These are phyloP conservation scores for Trachymyrmex septentrionalis DNA, from an alignment of 1,140 invertebrate species.

Conservation along the genomic window DNA sequence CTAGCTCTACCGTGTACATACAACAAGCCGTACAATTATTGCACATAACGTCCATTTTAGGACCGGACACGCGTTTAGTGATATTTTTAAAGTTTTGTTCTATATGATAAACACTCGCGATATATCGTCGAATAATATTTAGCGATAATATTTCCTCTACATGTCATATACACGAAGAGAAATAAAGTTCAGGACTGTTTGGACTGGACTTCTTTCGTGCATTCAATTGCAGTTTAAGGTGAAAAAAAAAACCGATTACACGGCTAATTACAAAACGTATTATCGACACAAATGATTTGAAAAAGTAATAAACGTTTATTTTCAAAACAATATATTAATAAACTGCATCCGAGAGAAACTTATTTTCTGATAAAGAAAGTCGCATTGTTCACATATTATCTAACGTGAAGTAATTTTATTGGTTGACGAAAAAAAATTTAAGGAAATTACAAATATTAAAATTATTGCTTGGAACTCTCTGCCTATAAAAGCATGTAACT, in stretches of 20 bases:
- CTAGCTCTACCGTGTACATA: slow-evolving; percentile 55
- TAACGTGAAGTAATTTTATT: slow-evolving; percentile 7
- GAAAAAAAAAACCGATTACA: slow-evolving; percentile 1
- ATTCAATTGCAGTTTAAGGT: slow-evolving; percentile 6
- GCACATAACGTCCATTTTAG: slow-evolving; percentile 54
- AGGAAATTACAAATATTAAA: slow-evolving; percentile 34
- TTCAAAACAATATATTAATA: slow-evolving; percentile 55
- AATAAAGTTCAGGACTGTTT: slow-evolving; percentile 52
- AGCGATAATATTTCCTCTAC: slow-evolving; percentile 6
- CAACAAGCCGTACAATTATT: slow-evolving; percentile 61
- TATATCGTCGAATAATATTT: slow-evolving; percentile 46
- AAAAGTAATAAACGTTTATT: slow-evolving; percentile 69
- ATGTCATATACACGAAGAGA: slow-evolving; percentile 22
- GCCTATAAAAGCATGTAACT: slow-evolving; percentile 22
- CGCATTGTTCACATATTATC: slow-evolving; percentile 1
- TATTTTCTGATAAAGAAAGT: slow-evolving; percentile 22
- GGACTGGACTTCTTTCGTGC: neutral
- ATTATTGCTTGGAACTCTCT: slow-evolving; percentile 11
- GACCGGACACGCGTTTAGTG: slow-evolving; percentile 35
- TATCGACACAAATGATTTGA: slow-evolving; percentile 52
- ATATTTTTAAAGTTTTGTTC: slow-evolving; percentile 4
- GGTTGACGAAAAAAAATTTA: neutral
- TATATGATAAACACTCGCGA: slow-evolving; percentile 25
- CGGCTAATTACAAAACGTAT: neutral
- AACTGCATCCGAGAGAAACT: slow-evolving; percentile 14